A percentile compares a stretch with the other conserved stretches of the same genome.
Evolutionary conservation across 2,888 invertebrate species (phyloP).

Genomic region (Perithous albicinctus): DNA sequence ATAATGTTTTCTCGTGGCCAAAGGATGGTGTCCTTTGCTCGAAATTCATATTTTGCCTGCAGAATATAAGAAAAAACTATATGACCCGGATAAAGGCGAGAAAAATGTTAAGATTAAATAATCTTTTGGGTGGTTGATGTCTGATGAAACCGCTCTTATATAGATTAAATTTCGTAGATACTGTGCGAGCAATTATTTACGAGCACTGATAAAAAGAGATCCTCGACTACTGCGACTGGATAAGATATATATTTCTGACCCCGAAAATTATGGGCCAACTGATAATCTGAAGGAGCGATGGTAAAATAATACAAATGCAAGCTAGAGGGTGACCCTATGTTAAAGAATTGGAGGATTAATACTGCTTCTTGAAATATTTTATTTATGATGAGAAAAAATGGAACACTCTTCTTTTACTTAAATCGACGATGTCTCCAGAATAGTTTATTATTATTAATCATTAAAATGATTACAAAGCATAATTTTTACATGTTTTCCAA

Average conservation of each 20-base stretch:
- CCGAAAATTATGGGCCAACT: constrained; percentile 41
- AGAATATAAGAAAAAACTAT: too few relatives aligned
- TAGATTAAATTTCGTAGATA: background rate
- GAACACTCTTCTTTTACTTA: too few relatives aligned
- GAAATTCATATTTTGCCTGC: too few relatives aligned
- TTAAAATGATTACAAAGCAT: too few relatives aligned
- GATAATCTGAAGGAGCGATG: background rate
- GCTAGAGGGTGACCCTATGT: background rate
- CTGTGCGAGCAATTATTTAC: constrained; percentile 27
- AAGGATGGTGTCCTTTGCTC: too few relatives aligned
- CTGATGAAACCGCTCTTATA: too few relatives aligned
- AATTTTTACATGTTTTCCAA: background rate
- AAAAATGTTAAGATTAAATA: too few relatives aligned
- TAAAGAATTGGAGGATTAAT: background rate
- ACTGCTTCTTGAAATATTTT: background rate
- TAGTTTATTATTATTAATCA: too few relatives aligned
- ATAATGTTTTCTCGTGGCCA: too few relatives aligned
- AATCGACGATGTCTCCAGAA: too few relatives aligned
- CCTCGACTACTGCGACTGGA: constrained; percentile 33
- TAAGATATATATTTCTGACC: constrained; percentile 49
- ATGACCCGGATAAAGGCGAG: too few relatives aligned
- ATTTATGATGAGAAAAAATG: background rate
- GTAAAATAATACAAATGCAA: background rate
- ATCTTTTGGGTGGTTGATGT: too few relatives aligned
- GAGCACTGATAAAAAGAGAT: constrained; percentile 29